phyloP scores from a whole-genome alignment of 2,888 invertebrate species.

The Diploptera punctata region DNA sequence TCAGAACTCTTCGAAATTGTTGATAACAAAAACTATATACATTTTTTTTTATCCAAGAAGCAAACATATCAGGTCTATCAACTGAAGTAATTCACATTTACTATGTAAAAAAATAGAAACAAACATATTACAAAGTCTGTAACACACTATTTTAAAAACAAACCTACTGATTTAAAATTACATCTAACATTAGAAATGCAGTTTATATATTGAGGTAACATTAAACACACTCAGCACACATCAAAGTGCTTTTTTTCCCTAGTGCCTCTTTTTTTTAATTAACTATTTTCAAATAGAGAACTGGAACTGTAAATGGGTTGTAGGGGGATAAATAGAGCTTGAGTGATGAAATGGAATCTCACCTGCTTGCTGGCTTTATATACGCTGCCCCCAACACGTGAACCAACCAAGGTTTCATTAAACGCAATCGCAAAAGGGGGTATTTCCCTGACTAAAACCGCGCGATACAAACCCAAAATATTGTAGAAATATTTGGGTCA shows the following conservation, averaged over 20 bases:
- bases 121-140: too few species aligned
- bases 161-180: too few species aligned
- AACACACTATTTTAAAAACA: too few species aligned
- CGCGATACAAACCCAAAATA: conserved; percentile 29
- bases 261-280: too few species aligned
- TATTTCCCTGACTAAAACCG: conserved; percentile 29
- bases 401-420: conserved; percentile 11
- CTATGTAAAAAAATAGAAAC: too few species aligned
- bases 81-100: too few species aligned
- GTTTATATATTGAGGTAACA: not conserved
- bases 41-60: too few species aligned
- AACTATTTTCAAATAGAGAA: not conserved
- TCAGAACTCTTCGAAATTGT: too few species aligned
- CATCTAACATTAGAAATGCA: too few species aligned
- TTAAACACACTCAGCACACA: not conserved
- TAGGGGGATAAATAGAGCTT: conserved; percentile 29
- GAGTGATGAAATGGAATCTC: conserved; percentile 32
- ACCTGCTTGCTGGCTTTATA: conserved; percentile 34
- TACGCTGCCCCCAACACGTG: conserved; percentile 27
- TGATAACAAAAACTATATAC: too few species aligned
- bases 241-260: not conserved
- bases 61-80: too few species aligned
- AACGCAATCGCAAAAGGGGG: conserved; percentile 12
- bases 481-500: conserved; percentile 19
- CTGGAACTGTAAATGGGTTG: not conserved